phyloP scores from a whole-genome alignment of 2,888 invertebrate genomes.

The Melieria crassipennis region DNA sequence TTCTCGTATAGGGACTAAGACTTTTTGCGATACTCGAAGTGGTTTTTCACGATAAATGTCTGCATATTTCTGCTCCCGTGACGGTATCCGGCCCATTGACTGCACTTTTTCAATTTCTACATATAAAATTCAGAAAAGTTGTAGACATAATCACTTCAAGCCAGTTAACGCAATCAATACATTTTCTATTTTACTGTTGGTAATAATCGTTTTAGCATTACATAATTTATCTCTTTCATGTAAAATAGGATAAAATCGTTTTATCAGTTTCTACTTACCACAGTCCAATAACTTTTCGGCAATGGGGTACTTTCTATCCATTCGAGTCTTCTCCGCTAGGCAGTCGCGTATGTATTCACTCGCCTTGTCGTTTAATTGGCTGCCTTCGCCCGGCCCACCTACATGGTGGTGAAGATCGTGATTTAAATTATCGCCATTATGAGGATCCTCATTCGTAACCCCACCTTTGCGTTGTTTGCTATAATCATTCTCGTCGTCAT shows the following conservation, averaged over 20 bases:
- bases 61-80: constrained; percentile 75
- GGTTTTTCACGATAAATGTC: constrained; percentile 76
- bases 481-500: constrained; percentile 63
- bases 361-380: constrained; percentile 74
- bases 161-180: no score
- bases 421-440: constrained; percentile 59
- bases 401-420: constrained; percentile 54
- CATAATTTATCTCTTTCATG: background rate
- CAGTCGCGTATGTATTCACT: constrained; percentile 82
- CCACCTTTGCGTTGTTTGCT: constrained; percentile 55
- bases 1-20: constrained; percentile 66
- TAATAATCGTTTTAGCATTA: background rate
- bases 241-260: background rate
- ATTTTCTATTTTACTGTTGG: background rate
- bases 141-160: background rate
- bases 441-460: constrained; percentile 51
- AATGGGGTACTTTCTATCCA: constrained; percentile 77
- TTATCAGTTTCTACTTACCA: constrained; percentile 67
- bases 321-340: constrained; percentile 75
- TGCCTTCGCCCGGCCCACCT: constrained; percentile 52
- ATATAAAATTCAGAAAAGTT: constrained; percentile 48
- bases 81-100: constrained; percentile 73
- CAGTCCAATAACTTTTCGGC: constrained; percentile 77
- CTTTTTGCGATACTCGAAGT: constrained; percentile 62
- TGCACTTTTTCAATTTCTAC: constrained; percentile 81